Conservation (phyloP, 2,797 vertebrate species). For the Pantherophis alleghaniensis region DNA sequence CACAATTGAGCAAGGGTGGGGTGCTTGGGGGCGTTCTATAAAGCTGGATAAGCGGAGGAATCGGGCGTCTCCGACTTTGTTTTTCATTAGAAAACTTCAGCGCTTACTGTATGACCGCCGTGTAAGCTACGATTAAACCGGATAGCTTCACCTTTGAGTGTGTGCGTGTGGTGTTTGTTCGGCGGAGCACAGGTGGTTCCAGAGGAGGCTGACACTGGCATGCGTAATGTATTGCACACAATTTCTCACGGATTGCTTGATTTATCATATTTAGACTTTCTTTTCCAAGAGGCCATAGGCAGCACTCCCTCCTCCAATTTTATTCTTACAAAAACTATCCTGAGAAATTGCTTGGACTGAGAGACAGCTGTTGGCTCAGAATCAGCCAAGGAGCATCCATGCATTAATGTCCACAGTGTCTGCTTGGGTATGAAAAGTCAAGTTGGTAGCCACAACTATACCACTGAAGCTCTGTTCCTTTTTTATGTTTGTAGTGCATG, state of each 20-base stretch:
- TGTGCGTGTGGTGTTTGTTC: too few species aligned
- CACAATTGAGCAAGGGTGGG: too few species aligned
- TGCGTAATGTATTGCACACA: not conserved
- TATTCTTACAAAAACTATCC: not conserved
- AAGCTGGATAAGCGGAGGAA: too few species aligned
- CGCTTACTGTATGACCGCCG: too few species aligned
- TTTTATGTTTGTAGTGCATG: not conserved
- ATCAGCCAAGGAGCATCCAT: not conserved
- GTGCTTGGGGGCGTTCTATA: too few species aligned
- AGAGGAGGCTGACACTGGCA: too few species aligned
- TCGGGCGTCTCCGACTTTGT: too few species aligned
- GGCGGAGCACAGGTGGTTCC: too few species aligned
- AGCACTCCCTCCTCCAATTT: not conserved
- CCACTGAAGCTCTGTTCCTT: not conserved
- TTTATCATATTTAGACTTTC: not conserved
- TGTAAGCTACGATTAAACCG: too few species aligned
- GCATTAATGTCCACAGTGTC: not conserved
- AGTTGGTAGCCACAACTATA: not conserved
- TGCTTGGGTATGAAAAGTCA: not conserved
- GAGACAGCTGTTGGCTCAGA: not conserved
- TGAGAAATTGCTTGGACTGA: not conserved
- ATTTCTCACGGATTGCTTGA: not conserved
- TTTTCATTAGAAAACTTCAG: too few species aligned
- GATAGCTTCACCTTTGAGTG: too few species aligned
- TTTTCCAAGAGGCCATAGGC: not conserved